Evolutionary conservation across 2,888 invertebrate species (phyloP), one percentile per base, ranked within the genome.

Genomic region (Nomada fabriciana): DNA sequence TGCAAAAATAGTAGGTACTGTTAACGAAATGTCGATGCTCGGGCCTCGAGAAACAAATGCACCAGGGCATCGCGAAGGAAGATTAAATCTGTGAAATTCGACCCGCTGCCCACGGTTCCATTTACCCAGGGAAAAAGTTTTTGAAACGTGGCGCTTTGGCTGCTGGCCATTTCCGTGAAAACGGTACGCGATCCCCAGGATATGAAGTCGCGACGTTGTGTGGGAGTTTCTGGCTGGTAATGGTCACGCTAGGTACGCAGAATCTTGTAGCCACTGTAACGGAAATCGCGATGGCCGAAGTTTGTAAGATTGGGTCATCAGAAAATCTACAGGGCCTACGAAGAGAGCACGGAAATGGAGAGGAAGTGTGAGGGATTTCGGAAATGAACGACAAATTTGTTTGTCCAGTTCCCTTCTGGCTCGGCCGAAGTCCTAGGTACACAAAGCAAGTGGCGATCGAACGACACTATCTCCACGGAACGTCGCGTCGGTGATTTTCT

Each of bases 391-490:
- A 47, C 23, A 23, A 61, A 20, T 47, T 65, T 91, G 88, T 92
- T 90, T 90, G 89, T 82, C 74, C 42, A 75, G 59, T 73, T 85
- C 79, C 78, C 72, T 88, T 90, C 89, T 88, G 76, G 89, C 85
- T 88, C 78, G 59, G 77, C 69, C 76, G 85, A 86, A 87, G 90
- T 91, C 89, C 90, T 91, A 91, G 89, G 47, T 84, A 90, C 88
- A 91, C 90, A 91, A 79, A 78, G 83, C 88, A 86, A 88, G 88
- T 88, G 88, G 64, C 84, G 79, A 88, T 86, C 85, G 84, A 65
- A 80, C 75, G 71, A 76, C 75, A 65, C 80, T 87, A 87, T 87
- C 87, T 84, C 47, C 55, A 52, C 57, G 23, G 25, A 10, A 20
- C 63, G 69, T 20, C 20, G 72, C 75, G 80, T 42, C 71, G 77